A percentile compares a stretch with the other conserved stretches of the same genome.
These are phyloP conservation scores for Athene noctua DNA, from an alignment of 2,113 vertebrate genomes.

Conservation along the genomic window DNA sequence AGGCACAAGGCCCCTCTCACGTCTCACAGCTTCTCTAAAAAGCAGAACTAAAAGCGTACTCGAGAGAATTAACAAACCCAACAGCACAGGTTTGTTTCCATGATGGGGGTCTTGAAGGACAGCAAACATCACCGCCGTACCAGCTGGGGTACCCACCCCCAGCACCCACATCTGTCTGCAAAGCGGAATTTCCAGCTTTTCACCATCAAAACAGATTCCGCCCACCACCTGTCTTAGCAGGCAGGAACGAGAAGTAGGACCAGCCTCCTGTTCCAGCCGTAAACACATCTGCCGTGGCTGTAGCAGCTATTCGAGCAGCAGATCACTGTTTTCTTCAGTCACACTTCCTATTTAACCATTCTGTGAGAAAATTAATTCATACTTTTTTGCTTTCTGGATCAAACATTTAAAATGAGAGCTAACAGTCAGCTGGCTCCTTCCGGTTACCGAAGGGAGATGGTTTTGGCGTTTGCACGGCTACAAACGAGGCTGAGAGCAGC, in stretches of 20 bases:
- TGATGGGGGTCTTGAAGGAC: background rate
- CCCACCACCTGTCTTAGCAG: background rate
- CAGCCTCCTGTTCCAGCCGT: background rate
- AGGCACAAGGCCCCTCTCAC: background rate
- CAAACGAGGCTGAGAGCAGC: background rate
- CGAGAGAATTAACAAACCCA: background rate
- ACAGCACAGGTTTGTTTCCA: background rate
- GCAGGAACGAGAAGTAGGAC: background rate
- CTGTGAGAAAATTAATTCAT: background rate
- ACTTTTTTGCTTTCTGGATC: background rate
- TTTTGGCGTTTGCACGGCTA: background rate
- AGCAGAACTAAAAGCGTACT: background rate
- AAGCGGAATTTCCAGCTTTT: background rate
- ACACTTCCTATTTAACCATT: background rate
- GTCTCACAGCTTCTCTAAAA: background rate
- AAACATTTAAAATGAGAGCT: background rate
- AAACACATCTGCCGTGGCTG: rapidly evolving
- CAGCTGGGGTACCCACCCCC: background rate
- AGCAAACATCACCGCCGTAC: rapidly evolving
- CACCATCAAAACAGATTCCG: background rate
- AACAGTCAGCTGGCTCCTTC: background rate
- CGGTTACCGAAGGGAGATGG: background rate
- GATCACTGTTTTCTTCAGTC: background rate
- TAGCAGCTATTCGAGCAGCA: background rate
- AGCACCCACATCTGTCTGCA: background rate